phyloP scores from a whole-genome alignment of 2,797 vertebrate species.

The Babyrousa celebensis region DNA sequence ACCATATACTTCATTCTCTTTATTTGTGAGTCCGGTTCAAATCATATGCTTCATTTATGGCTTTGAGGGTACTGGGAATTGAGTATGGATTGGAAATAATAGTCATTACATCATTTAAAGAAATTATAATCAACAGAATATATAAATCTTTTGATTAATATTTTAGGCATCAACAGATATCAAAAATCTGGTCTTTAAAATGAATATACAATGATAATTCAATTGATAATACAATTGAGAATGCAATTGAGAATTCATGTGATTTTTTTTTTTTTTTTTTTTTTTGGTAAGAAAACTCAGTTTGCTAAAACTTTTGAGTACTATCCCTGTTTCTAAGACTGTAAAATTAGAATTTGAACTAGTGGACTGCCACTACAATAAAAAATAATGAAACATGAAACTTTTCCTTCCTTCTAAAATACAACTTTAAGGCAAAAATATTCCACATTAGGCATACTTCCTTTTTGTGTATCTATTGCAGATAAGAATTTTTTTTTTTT shows the following conservation, averaged over 20 bases:
- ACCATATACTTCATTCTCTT: neutral
- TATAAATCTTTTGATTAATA: conserved; percentile 56
- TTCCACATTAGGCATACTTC: neutral
- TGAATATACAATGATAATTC: conserved; percentile 51
- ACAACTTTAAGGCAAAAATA: neutral
- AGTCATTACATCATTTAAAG: conserved; percentile 20
- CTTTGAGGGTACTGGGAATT: neutral
- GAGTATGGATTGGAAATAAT: neutral
- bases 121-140: conserved; percentile 19
- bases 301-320: conserved; percentile 5
- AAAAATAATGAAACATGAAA: neutral
- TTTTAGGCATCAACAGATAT: neutral
- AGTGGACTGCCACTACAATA: neutral
- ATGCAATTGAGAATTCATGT: neutral
- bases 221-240: no score
- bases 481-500: neutral
- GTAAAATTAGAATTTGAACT: conserved; percentile 47
- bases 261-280: neutral
- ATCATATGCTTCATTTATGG: neutral
- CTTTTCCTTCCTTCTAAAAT: conserved; percentile 6
- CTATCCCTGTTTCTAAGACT: neutral
- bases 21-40: conserved; percentile 54
- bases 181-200: conserved; percentile 52
- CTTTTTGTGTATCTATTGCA: neutral
- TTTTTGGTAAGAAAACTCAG: neutral